These are phyloP conservation scores for Apamea anceps DNA, from an alignment of 2,888 invertebrate genomes.

Conservation along the genomic window DNA sequence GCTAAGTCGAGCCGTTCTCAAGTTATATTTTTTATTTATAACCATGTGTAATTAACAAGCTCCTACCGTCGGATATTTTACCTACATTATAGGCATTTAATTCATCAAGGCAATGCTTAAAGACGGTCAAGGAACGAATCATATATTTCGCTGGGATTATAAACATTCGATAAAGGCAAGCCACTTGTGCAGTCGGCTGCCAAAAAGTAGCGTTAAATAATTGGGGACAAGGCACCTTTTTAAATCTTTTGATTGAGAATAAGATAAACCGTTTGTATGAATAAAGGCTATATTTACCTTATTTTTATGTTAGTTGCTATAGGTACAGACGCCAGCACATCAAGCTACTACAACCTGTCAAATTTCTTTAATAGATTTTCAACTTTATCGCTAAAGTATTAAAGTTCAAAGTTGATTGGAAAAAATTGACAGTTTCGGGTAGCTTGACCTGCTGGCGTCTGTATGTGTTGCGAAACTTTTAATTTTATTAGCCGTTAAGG, in stretches of 20 bases:
- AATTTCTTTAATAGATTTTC: too few species aligned
- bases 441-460: too few species aligned
- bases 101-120: conserved; percentile 38
- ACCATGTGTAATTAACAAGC: conserved; percentile 6
- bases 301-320: too few species aligned
- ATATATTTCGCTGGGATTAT: conserved; percentile 51
- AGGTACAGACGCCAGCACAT: too few species aligned
- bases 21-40: not conserved
- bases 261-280: not conserved
- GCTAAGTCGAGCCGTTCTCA: too few species aligned
- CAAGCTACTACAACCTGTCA: too few species aligned
- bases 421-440: too few species aligned
- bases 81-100: conserved; percentile 9
- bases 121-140: conserved; percentile 59
- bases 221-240: conserved; percentile 46
- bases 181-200: conserved; percentile 31
- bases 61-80: not conserved
- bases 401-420: too few species aligned
- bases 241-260: conserved; percentile 7
- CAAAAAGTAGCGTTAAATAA: conserved; percentile 30
- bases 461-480: too few species aligned
- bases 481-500: too few species aligned
- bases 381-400: too few species aligned
- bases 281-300: not conserved
- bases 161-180: conserved; percentile 50